phyloP scores from a whole-genome alignment of 2,888 invertebrate genomes.

The Chaitophorus viminalis region DNA sequence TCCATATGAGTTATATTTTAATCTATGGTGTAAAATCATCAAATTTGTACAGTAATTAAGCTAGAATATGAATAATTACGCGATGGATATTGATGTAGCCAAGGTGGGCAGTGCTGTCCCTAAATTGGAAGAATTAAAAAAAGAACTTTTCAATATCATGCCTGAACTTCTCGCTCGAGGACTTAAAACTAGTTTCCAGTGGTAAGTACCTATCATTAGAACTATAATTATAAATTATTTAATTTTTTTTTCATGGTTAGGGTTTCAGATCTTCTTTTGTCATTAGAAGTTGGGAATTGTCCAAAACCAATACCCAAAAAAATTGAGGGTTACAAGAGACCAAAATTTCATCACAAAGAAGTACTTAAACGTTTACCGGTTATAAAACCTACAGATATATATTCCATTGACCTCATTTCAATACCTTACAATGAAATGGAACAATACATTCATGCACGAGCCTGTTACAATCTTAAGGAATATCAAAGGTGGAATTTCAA shows the following conservation, averaged over 20 bases:
- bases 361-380: background rate
- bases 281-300: constrained; percentile 37
- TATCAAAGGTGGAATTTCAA: constrained; percentile 69
- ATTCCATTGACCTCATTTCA: constrained; percentile 18
- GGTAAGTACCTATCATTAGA: constrained; percentile 36
- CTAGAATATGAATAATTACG: constrained; percentile 21
- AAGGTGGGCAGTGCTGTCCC: constrained; percentile 18
- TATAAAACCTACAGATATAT: constrained; percentile 13
- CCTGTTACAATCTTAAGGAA: constrained; percentile 90
- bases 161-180: constrained; percentile 35
- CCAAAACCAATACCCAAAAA: constrained; percentile 39
- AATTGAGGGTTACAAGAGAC: constrained; percentile 42
- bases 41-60: no score
- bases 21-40: no score
- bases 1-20: no score
- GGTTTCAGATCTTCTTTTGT: constrained; percentile 51
- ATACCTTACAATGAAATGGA: constrained; percentile 57
- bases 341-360: constrained; percentile 5
- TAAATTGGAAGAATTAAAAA: constrained; percentile 50
- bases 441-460: constrained; percentile 80
- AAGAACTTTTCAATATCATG: constrained; percentile 37
- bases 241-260: background rate
- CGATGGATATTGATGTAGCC: constrained; percentile 36
- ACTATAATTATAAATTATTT: background rate
- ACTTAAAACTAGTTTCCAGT: constrained; percentile 47